Evolutionary conservation across 2,113 vertebrate genomes (phyloP).

Genomic region (Papio anubis): DNA sequence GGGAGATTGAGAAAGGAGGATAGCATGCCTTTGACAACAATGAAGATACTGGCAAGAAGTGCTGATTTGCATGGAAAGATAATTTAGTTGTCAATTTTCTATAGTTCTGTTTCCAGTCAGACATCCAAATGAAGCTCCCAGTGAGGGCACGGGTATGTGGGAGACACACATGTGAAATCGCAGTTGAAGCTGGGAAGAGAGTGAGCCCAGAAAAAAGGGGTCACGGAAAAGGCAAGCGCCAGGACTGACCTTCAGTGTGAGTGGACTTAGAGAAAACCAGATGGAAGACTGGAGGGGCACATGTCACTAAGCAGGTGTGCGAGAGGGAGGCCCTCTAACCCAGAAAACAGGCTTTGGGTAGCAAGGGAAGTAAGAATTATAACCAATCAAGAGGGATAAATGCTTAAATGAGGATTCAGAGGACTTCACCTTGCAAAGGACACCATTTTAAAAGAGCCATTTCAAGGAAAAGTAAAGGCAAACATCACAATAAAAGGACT

Average conservation of each 20-base stretch:
- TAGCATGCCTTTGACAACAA: background rate
- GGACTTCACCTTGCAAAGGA: background rate
- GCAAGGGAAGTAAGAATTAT: background rate
- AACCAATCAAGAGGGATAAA: background rate
- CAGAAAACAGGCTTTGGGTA: background rate
- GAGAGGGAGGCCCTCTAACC: background rate
- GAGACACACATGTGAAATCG: too few species aligned
- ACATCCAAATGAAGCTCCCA: background rate
- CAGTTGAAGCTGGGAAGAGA: background rate
- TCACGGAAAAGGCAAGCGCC: background rate
- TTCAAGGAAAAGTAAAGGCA: background rate
- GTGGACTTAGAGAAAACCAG: background rate
- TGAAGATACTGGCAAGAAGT: background rate
- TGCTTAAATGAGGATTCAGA: background rate
- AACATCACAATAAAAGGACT: background rate
- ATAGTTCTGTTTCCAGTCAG: background rate
- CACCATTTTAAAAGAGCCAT: background rate
- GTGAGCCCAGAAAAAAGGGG: background rate
- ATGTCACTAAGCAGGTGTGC: background rate
- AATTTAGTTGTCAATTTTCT: background rate
- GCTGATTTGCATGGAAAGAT: background rate
- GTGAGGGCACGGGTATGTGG: background rate
- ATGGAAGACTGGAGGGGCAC: background rate
- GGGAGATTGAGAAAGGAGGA: background rate
- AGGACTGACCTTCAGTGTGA: background rate